Base-by-base conservation (phyloP, 2,888 invertebrate species). In the Zygaena filipendulae region DNA sequence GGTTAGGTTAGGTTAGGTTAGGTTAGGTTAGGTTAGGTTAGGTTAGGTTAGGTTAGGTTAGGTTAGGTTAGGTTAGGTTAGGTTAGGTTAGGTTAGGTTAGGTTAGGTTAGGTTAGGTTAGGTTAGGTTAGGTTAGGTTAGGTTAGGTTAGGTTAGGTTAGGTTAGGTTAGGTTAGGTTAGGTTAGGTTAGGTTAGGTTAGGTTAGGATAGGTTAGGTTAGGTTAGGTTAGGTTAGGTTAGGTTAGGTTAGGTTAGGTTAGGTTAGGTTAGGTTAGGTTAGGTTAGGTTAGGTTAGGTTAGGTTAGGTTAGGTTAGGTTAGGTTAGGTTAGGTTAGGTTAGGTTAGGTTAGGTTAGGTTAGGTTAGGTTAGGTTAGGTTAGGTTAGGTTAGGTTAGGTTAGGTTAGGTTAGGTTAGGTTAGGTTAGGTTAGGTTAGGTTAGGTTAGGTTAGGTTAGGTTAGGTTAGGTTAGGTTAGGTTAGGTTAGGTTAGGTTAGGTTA, bases 401-500 rank as follows among this genome's bases (percentile, higher is more conserved):
- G 16, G 25, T 25, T 14, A 18, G 16, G 25, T 25, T 18, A 14
- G 16, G 16, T 16, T 18, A 16, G 18, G 18, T 18, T 14, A 18
- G 16, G 18, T 14, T 25, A 23, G 25, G 18, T 27, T 27, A 27
- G 27, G 27, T 21, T 27, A 21, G 22, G 12, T 14, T 14, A 27
- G 27, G 27, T 27, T 22, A 23, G 23, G 27, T 27, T 27, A 23
- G 22, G 27, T 27, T 23, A 27, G 27, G 27, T 27, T 27, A 27
- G 27, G 27, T 27, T 27, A 27, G 27, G 27, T 27, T 27, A 27
- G 27, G 27, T 27, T 27, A 27, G 27, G 27, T 27, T 27, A 27
- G 27, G 27, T 27, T 27, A 27, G 27, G 27, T 27, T 27, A 27
- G 27, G 27, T 27, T 27, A 27, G 27, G 27, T 27, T 27, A 27